Evolutionary conservation across 2,888 invertebrate genomes (phyloP).

Genomic region (Glomeris marginata): DNA sequence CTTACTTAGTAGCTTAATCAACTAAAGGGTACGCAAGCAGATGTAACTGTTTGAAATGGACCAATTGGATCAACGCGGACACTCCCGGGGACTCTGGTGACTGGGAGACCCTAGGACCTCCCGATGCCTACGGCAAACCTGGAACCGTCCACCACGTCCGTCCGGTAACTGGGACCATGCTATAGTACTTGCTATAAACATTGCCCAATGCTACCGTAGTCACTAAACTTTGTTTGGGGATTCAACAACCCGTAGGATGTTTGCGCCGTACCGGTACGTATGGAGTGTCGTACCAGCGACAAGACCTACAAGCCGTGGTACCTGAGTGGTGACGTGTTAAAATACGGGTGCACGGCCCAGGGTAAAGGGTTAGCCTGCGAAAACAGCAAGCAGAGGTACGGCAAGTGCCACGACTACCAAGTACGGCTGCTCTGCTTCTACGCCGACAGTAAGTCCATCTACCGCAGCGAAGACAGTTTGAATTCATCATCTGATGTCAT

Average conservation of each 20-base stretch:
- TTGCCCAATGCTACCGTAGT: too few relatives aligned
- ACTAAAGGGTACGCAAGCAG: too few relatives aligned
- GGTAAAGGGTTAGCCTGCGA: constrained; percentile 7
- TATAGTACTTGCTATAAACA: neutral
- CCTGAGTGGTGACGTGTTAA: constrained; percentile 2
- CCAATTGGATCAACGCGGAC: constrained; percentile 8
- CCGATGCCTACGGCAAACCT: constrained; percentile 3
- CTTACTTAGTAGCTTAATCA: too few relatives aligned
- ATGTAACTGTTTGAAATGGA: constrained; percentile 8
- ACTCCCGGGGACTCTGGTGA: constrained; percentile 4
- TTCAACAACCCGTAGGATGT: constrained; percentile 8
- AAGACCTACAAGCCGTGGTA: constrained; percentile 9
- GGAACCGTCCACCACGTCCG: constrained; percentile 10
- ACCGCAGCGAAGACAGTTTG: neutral
- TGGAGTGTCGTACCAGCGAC: constrained; percentile 7
- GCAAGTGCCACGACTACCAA: constrained; percentile 8
- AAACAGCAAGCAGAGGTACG: constrained; percentile 4
- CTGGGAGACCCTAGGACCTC: constrained; percentile 6
- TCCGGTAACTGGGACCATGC: neutral
- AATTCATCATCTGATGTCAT: neutral
- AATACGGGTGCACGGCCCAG: neutral
- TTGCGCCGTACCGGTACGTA: constrained; percentile 7
- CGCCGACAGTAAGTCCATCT: neutral
- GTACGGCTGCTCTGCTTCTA: constrained; percentile 6
- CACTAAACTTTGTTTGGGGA: too few relatives aligned